Percentiles rank a stretch among this genome's conserved stretches.
These are phyloP conservation scores for Andrena haemorrhoa DNA, from an alignment of 2,888 invertebrate species.

Conservation along the genomic window DNA sequence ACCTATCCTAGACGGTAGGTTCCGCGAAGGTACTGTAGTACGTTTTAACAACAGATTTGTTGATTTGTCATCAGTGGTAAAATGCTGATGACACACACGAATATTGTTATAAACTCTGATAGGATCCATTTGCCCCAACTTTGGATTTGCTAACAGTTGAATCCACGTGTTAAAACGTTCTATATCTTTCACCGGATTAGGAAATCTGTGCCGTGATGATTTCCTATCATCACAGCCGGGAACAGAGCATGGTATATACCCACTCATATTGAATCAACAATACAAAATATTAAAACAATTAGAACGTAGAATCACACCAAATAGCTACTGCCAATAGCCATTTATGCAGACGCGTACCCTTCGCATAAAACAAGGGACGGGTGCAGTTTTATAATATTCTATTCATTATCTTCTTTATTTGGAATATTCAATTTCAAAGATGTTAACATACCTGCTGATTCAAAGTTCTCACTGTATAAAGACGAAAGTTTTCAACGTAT, in stretches of 20 bases:
- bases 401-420: no score
- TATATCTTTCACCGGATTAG: not conserved
- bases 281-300: no score
- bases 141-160: not conserved
- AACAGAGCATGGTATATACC: not conserved
- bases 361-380: no score
- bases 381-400: no score
- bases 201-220: not conserved
- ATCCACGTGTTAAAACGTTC: not conserved
- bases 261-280: not conserved
- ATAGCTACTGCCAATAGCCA: no score
- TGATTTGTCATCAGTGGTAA: not conserved
- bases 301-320: no score
- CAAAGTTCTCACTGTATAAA: no score
- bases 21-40: not conserved
- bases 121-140: not conserved
- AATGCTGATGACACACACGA: constrained; percentile 4
- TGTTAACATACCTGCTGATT: no score
- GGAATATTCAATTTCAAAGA: no score
- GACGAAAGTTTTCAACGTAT: no score
- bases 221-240: not conserved
- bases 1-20: no score
- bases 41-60: not conserved
- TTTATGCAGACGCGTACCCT: no score
- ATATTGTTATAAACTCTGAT: not conserved